Base-by-base conservation (phyloP, 2,888 invertebrate species). In the Eudasyphora cyanicolor region DNA sequence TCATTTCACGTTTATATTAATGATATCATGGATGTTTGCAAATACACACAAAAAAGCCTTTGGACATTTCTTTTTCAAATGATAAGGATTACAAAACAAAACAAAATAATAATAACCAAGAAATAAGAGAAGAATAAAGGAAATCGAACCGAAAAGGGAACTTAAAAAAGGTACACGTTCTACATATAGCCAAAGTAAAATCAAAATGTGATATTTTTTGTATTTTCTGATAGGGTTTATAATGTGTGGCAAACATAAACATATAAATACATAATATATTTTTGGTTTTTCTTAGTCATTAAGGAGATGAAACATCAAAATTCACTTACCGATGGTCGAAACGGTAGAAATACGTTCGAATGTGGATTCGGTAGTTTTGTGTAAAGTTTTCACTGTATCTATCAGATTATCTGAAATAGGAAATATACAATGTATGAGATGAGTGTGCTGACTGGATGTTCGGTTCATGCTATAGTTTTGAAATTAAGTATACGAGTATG, bases 311-410 rank as follows among this genome's bases (percentile, higher is more conserved):
- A 32, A 51, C 19, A 42, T 6, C 0, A 12, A 19, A 8, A 27
- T 64, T 19, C 78, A 89, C 90, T 91, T 88, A 90, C 90, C 91
- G 87, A 89, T 86, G 83, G 87, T 89, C 60, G 90, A 88, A 88
- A 89, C 89, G 86, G 88, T 88, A 86, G 90, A 86, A 60, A 89
- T 88, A 32, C 90, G 89, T 83, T 90, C 90, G 80, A 90, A 88
- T 38, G 86, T 88, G 70, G 90, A 89, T 86, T 90, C 91, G 69
- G 89, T 88, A 71, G 90, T 90, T 80, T 87, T 87, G 71, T 90
- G 91, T 76, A 91, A 82, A 21, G 90, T 90, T 71, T 86, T 89
- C 69, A 91, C 86, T 77, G 88, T 90, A 85, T 90, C 91, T 73
- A 86, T 83, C 32, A 90, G 85, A 84, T 88, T 87, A 87, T 88